Conservation (phyloP, 2,888 invertebrate genomes). For the Sussaba pulchella region DNA sequence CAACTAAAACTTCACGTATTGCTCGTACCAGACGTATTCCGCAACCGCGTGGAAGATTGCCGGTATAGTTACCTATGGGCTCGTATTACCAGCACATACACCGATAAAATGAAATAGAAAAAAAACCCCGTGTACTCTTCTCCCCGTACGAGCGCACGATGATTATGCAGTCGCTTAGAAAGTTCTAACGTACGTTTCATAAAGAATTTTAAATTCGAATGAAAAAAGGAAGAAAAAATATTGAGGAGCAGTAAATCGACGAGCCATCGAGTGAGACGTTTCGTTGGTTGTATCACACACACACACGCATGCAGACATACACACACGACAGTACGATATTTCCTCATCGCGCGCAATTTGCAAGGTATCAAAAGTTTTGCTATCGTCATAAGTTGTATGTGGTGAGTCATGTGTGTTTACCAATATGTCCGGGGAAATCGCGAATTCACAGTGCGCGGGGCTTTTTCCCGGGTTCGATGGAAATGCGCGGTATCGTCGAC, state of each 20-base stretch:
- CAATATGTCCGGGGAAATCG: not conserved
- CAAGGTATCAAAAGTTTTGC: not conserved
- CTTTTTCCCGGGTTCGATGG: constrained; percentile 1
- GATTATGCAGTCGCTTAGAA: constrained; percentile 70
- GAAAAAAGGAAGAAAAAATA: constrained; percentile 36
- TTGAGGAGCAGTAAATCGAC: constrained; percentile 4
- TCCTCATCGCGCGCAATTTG: not conserved
- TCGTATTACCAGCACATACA: constrained; percentile 20
- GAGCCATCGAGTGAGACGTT: not conserved
- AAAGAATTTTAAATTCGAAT: constrained; percentile 4
- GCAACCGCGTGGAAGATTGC: constrained; percentile 63
- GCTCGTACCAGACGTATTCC: constrained; percentile 38
- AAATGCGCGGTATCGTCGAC: not conserved
- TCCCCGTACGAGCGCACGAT: constrained; percentile 48
- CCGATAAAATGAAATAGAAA: constrained; percentile 5
- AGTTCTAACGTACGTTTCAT: constrained; percentile 53
- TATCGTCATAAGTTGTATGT: not conserved
- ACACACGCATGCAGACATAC: not conserved
- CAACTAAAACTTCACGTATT: constrained; percentile 11
- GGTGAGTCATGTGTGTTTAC: not conserved
- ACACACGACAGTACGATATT: too few relatives aligned
- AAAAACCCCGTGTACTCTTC: constrained; percentile 13
- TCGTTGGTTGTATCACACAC: not conserved
- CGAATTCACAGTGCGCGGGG: not conserved
- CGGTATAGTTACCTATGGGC: constrained; percentile 40